phyloP scores from a whole-genome alignment of 92 coral and sea anemone genomes.

The Epizoanthus stellaris region DNA sequence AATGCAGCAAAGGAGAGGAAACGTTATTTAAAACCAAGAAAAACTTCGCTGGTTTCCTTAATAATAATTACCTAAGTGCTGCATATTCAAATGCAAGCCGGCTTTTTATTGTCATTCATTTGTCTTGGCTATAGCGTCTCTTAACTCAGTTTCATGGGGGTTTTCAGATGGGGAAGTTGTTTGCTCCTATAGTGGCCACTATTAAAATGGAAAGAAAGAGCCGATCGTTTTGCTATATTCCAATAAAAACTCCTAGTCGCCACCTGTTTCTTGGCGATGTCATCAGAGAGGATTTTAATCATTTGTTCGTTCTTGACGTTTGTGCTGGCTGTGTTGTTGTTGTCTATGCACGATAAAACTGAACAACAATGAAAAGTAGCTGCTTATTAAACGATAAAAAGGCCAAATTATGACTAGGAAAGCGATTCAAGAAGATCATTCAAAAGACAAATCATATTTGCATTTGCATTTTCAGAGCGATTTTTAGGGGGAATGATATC shows the following conservation, averaged over 20 bases:
- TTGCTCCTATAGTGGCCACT: neutral
- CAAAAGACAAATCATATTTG: neutral
- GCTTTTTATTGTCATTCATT: constrained; percentile 36
- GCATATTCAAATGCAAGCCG: constrained; percentile 36
- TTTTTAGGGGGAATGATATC: neutral
- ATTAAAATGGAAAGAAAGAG: neutral
- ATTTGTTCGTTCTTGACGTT: constrained; percentile 16
- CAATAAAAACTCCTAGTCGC: neutral
- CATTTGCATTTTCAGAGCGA: neutral
- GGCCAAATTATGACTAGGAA: neutral
- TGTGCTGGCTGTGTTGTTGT: constrained; percentile 1
- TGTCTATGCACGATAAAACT: neutral
- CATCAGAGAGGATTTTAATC: constrained; percentile 4
- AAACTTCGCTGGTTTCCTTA: constrained; percentile 1
- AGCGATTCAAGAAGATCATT: neutral
- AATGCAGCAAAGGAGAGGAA: neutral
- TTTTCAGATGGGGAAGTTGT: neutral
- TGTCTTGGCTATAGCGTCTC: neutral
- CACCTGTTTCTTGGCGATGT: constrained; percentile 35
- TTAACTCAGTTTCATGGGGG: neutral
- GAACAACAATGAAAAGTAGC: neutral
- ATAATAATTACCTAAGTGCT: constrained; percentile 13
- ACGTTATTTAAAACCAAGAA: constrained; percentile 11
- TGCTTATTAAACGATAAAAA: constrained; percentile 10
- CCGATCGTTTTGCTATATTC: neutral